A percentile compares a stretch with the other conserved stretches of the same genome.
Conservation (phyloP, 2,888 invertebrate species). For the Drosophila pseudotakahashii region DNA sequence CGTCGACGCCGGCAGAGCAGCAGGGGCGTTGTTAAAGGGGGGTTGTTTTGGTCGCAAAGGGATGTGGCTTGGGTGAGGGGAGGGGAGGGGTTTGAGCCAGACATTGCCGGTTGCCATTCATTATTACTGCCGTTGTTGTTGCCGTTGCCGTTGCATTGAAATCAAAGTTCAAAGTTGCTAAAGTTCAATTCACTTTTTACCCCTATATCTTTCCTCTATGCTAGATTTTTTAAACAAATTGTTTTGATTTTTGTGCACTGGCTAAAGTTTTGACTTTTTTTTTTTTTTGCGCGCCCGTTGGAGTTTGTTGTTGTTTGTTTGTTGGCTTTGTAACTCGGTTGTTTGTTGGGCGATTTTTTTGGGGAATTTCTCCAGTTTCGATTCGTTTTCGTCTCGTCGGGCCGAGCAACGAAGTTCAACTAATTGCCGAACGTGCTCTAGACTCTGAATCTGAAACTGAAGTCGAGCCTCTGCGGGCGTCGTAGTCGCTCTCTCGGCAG, state of each 20-base stretch:
- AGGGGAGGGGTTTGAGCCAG: constrained; percentile 39
- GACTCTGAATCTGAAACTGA: constrained; percentile 48
- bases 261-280: constrained; percentile 16
- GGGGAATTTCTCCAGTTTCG: constrained; percentile 50
- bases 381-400: constrained; percentile 65
- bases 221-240: constrained; percentile 31
- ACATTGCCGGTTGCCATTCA: constrained; percentile 54
- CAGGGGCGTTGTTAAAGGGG: constrained; percentile 40
- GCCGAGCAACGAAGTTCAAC: constrained; percentile 77
- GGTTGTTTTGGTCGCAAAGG: constrained; percentile 21
- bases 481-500: constrained; percentile 30
- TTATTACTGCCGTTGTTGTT: constrained; percentile 31
- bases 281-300: constrained; percentile 46
- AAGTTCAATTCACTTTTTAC: constrained; percentile 57
- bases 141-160: constrained; percentile 40
- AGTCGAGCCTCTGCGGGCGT: constrained; percentile 27
- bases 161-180: constrained; percentile 61
- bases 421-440: constrained; percentile 71
- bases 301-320: constrained; percentile 19
- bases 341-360: constrained; percentile 33
- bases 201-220: constrained; percentile 6
- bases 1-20: constrained; percentile 33
- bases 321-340: constrained; percentile 25
- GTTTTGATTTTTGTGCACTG: constrained; percentile 31
- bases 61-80: constrained; percentile 1